Evolutionary conservation across 2,113 vertebrate species (phyloP), one percentile per base, ranked within the genome.

Genomic region (Phaethon lepturus): DNA sequence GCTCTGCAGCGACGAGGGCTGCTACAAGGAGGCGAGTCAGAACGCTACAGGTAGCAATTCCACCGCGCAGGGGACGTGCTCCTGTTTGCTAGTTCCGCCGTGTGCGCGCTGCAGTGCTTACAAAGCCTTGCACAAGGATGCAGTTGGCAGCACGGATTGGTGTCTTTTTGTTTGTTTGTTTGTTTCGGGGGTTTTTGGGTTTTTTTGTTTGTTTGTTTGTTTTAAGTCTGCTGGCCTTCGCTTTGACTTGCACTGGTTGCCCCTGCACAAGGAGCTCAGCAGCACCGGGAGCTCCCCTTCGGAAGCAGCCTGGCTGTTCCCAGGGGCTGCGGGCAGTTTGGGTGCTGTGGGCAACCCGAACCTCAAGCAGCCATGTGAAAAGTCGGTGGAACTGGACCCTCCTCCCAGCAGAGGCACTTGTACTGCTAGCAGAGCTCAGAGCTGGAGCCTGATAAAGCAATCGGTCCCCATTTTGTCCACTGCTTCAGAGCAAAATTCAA

Each of bases 271-370:
- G 68, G 13, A 72, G 33, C 20, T 76, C 25, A 29, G 53, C 18
- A 28, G 42, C 7, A 64, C 11, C 6, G 3, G 17, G 17, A 56
- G 25, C 1, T 76, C 33, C 23, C 0, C 0, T 6, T 31, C 15
- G 59, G 66, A 71, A 78, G 74, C 56, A 78, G 52, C 28, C 28
- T 35, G 20, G 35, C 56, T 33, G 5, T 33, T 49, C 33, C 45
- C 40, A 59, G 52, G 8, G 12, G 18, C 38, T 90, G 24, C 24
- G 22, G 49, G 22, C 28, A 1, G 0, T 31, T 58, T 0, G 3
- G 55, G 50, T 91, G 58, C 19, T 69, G 11, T 13, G 12, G 18
- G 26, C 7, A 12, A 69, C 5, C 42, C 93, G 76, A 86, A 96
- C 17, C 13, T 53, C 59, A 83, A 89, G 59, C 19, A 95, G 29